Evolutionary conservation across 2,113 vertebrate species (phyloP).

Genomic region (Sardina pilchardus): DNA sequence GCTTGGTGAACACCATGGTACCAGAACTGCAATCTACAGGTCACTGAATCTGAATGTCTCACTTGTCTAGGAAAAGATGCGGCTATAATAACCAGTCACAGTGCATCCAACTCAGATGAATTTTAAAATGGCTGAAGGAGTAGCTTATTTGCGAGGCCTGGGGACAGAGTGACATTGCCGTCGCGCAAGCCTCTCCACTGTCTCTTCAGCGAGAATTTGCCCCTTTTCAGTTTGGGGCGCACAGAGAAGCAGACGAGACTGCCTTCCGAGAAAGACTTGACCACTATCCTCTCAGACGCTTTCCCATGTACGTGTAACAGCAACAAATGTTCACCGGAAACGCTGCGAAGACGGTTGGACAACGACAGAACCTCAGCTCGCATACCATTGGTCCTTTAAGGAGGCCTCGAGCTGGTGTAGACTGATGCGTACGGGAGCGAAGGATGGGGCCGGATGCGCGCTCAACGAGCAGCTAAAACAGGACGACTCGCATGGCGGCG

Average conservation of each 20-base stretch:
- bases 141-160: not conserved
- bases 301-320: not conserved
- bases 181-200: not conserved
- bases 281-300: not conserved
- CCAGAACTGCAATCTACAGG: conserved; percentile 13
- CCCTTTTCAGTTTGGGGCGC: not conserved
- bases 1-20: conserved; percentile 20
- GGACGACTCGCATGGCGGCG: conserved; percentile 22
- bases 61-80: conserved; percentile 21
- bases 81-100: conserved; percentile 56
- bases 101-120: conserved; percentile 62
- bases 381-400: not conserved
- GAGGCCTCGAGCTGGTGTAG: not conserved
- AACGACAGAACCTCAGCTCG: not conserved
- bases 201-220: not conserved
- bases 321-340: not conserved
- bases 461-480: not conserved
- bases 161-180: not conserved
- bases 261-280: not conserved
- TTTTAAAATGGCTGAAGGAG: conserved; percentile 27
- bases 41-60: not conserved
- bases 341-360: not conserved
- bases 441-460: not conserved
- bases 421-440: not conserved
- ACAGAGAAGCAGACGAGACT: not conserved